phyloP scores from a whole-genome alignment of 2,113 vertebrate species.

The Cynoglossus semilaevis region DNA sequence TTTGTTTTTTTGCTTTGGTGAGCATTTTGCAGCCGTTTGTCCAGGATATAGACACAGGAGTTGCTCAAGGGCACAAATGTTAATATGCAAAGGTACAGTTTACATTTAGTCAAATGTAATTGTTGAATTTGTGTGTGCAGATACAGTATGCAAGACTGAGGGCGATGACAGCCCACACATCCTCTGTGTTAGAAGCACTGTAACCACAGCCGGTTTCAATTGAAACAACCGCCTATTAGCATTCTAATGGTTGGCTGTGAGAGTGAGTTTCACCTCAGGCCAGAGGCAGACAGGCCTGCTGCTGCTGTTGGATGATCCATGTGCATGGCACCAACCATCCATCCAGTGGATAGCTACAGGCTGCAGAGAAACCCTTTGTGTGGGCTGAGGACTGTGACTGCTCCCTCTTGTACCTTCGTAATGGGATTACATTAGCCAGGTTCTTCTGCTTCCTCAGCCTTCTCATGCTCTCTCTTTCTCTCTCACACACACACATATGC shows the following conservation, averaged over 20 bases:
- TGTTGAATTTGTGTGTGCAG: constrained; percentile 4
- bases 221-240: constrained; percentile 67
- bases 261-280: constrained; percentile 61
- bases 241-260: constrained; percentile 54
- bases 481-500: constrained; percentile 8
- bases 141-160: constrained; percentile 1
- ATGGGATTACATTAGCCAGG: constrained; percentile 78
- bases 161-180: constrained; percentile 9
- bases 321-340: constrained; percentile 71
- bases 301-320: constrained; percentile 66
- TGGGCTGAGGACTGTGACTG: constrained; percentile 76
- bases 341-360: constrained; percentile 71
- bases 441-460: constrained; percentile 61
- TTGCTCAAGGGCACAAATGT: no score
- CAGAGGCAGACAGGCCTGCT: constrained; percentile 52
- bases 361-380: constrained; percentile 71
- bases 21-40: no score
- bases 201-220: constrained; percentile 47
- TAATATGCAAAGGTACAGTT: no score
- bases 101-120: background rate
- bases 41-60: no score
- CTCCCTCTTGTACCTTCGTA: constrained; percentile 75
- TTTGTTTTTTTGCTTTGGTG: no score
- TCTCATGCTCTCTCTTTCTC: constrained; percentile 16
- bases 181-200: constrained; percentile 32